Conservation (phyloP, 1,140 invertebrate species). For the Oreohelix idahoensis region DNA sequence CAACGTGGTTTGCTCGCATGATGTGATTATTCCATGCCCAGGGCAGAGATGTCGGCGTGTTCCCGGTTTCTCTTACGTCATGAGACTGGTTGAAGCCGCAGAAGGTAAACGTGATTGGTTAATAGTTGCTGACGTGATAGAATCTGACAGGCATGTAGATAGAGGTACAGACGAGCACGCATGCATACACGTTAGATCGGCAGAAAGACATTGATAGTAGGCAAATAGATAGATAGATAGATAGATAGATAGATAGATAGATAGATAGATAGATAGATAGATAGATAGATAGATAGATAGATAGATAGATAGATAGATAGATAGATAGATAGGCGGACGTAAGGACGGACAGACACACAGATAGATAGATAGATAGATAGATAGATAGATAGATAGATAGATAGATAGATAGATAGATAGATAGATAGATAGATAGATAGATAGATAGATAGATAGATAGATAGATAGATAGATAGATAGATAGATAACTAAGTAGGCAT, state of each 20-base stretch:
- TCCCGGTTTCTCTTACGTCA: too few relatives aligned
- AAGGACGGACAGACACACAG: neutral
- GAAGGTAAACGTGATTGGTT: too few relatives aligned
- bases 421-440: constrained; percentile 7
- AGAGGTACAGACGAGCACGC: too few relatives aligned
- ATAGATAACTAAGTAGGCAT: neutral
- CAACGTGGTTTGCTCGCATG: too few relatives aligned
- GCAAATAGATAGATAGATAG: constrained; percentile 6
- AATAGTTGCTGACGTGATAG: too few relatives aligned
- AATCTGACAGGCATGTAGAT: too few relatives aligned
- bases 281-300: neutral
- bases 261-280: neutral
- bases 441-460: constrained; percentile 9
- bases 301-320: neutral
- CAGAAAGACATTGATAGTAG: neutral
- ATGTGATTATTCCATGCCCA: too few relatives aligned
- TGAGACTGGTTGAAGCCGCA: too few relatives aligned
- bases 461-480: constrained; percentile 13
- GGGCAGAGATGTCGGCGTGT: too few relatives aligned
- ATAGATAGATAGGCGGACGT: neutral
- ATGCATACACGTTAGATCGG: too few relatives aligned
- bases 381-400: neutral
- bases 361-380: neutral
- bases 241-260: constrained; percentile 5
- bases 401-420: constrained; percentile 9